Evolutionary conservation across 92 coral and sea anemone genomes (phyloP).

Genomic region (Pocillopora meandrina): DNA sequence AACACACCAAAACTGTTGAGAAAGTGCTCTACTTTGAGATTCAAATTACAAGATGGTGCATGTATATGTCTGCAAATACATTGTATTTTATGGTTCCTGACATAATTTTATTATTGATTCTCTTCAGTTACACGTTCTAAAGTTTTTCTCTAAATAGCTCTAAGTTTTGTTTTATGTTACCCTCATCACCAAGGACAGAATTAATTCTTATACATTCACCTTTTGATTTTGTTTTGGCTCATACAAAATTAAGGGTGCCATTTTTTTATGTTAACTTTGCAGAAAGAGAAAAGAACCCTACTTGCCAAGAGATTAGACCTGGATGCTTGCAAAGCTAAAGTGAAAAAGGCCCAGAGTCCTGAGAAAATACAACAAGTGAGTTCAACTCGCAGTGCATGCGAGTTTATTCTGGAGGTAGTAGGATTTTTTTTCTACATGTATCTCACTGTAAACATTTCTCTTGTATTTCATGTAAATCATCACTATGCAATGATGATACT

Average conservation of each 20-base stretch:
- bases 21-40: no score
- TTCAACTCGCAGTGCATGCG: not conserved
- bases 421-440: not conserved
- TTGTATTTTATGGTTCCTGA: no score
- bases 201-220: no score
- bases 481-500: not conserved
- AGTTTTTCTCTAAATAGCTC: no score
- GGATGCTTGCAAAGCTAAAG: slow-evolving; percentile 88
- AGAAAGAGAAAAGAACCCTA: slow-evolving; percentile 87
- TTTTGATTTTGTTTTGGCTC: not conserved
- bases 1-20: no score
- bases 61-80: no score
- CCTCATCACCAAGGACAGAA: no score
- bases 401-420: not conserved
- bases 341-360: slow-evolving; percentile 88
- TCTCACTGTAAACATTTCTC: not conserved
- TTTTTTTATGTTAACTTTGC: not conserved
- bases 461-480: not conserved
- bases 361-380: slow-evolving; percentile 94
- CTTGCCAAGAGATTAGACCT: slow-evolving; percentile 91
- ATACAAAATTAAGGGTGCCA: not conserved
- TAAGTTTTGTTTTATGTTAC: no score
- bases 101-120: no score
- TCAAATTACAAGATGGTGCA: no score
- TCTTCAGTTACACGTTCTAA: no score